Conservation (phyloP, 2,888 invertebrate species). For the Zhuqinia jingwanae region DNA sequence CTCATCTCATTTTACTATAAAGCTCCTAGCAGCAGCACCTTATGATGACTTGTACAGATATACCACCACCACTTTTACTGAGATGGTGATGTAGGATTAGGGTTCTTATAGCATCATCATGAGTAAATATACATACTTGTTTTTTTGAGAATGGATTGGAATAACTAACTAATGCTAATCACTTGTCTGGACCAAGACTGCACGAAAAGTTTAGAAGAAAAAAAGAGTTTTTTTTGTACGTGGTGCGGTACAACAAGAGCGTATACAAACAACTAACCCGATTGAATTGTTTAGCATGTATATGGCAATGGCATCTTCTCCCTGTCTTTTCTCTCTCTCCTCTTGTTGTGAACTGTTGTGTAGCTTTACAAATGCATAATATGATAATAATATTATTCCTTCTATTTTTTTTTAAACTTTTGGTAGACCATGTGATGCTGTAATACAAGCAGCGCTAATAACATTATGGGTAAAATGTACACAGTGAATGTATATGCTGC, state of each 20-base stretch:
- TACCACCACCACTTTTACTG: not conserved
- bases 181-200: constrained; percentile 58
- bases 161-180: constrained; percentile 68
- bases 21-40: not conserved
- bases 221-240: constrained; percentile 30
- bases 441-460: too few species aligned
- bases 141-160: constrained; percentile 62
- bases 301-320: constrained; percentile 45
- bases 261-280: constrained; percentile 16
- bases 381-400: constrained; percentile 38
- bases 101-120: not conserved
- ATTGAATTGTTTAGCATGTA: constrained; percentile 58
- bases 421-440: constrained; percentile 15
- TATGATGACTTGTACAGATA: not conserved
- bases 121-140: constrained; percentile 4
- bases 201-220: constrained; percentile 49
- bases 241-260: constrained; percentile 12
- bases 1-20: constrained; percentile 38
- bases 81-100: not conserved
- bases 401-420: too few species aligned
- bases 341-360: not conserved
- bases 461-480: too few species aligned
- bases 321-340: constrained; percentile 51
- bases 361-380: constrained; percentile 44
- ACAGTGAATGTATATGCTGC: too few species aligned